These are phyloP conservation scores for Lamprotornis superbus DNA, from an alignment of 2,113 vertebrate species.

Conservation along the genomic window DNA sequence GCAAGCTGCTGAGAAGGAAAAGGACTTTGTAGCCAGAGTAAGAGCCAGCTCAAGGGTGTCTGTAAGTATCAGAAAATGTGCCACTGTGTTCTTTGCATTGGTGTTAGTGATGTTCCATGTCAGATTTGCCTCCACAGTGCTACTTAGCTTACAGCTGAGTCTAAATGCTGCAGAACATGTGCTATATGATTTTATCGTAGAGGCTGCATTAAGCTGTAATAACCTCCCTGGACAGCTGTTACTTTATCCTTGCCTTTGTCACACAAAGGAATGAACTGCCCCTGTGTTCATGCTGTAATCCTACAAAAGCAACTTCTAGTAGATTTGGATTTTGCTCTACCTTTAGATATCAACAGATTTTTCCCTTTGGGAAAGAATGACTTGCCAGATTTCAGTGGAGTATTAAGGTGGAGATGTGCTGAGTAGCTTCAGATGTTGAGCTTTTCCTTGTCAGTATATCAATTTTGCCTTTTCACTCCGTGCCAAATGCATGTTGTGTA, in stretches of 20 bases:
- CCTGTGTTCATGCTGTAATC: not conserved
- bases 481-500: not conserved
- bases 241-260: not conserved
- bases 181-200: not conserved
- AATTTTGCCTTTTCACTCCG: not conserved
- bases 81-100: not conserved
- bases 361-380: not conserved
- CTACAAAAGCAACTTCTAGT: not conserved
- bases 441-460: not conserved
- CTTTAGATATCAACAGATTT: not conserved
- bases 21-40: constrained; percentile 93
- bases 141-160: not conserved
- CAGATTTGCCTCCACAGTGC: not conserved
- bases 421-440: not conserved
- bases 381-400: not conserved
- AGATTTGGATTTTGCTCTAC: not conserved
- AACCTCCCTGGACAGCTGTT: not conserved
- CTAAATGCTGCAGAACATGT: not conserved
- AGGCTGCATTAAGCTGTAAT: not conserved
- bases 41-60: constrained; percentile 91
- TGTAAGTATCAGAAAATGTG: constrained; percentile 73
- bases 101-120: not conserved
- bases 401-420: not conserved
- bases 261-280: not conserved
- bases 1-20: constrained; percentile 89